These are phyloP conservation scores for Palythoa grandiflora DNA, from an alignment of 92 coral and sea anemone genomes.

Conservation along the genomic window DNA sequence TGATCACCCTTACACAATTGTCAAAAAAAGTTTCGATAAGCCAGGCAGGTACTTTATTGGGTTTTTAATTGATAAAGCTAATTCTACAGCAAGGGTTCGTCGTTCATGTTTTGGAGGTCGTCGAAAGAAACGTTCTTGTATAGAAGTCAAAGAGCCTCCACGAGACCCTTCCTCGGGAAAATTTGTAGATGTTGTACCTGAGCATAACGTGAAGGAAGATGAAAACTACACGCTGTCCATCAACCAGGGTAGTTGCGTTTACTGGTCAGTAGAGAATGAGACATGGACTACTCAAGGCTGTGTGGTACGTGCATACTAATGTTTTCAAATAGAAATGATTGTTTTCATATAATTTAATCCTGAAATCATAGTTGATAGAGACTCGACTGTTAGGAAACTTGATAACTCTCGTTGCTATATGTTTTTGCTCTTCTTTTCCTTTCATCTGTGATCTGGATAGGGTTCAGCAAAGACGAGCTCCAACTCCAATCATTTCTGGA, in stretches of 20 bases:
- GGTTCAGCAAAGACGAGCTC: too few species aligned
- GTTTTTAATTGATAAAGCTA: background rate
- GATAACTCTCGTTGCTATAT: too few species aligned
- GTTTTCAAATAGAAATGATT: too few species aligned
- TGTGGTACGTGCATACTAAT: conserved; percentile 20
- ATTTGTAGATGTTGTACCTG: conserved; percentile 37
- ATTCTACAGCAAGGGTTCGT: conserved; percentile 19
- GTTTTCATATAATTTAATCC: too few species aligned
- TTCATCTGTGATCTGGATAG: too few species aligned
- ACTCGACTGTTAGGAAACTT: too few species aligned
- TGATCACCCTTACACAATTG: background rate
- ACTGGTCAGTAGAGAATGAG: conserved; percentile 37
- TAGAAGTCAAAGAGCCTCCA: conserved; percentile 51
- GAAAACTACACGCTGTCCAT: conserved; percentile 46
- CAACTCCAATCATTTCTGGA: too few species aligned
- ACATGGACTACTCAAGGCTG: conserved; percentile 63
- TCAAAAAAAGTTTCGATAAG: conserved; percentile 22
- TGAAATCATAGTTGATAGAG: too few species aligned
- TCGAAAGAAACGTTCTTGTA: conserved; percentile 52
- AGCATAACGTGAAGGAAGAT: conserved; percentile 14
- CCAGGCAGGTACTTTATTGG: conserved; percentile 55
- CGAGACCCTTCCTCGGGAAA: conserved; percentile 17
- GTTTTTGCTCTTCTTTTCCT: too few species aligned
- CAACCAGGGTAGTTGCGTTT: conserved; percentile 47
- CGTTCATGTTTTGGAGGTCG: conserved; percentile 50